Conservation (phyloP, 2,113 vertebrate genomes). For the Sciurus niger region DNA sequence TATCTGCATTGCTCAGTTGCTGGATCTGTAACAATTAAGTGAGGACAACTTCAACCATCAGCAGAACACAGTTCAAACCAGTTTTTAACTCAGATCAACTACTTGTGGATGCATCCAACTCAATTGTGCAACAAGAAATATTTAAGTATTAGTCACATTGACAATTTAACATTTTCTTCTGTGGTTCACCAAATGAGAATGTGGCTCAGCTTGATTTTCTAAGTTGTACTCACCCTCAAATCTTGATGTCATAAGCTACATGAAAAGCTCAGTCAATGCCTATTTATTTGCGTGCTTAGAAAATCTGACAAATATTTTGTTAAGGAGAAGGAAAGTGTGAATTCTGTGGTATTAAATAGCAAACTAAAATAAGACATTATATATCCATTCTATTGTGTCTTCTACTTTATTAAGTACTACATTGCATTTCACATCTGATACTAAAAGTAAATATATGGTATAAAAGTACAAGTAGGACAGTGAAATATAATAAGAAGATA, state of each 20-base stretch:
- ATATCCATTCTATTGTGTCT: neutral
- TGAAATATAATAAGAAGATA: neutral
- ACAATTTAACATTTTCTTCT: neutral
- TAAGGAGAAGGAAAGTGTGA: neutral
- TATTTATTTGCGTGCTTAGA: neutral
- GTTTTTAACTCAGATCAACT: neutral
- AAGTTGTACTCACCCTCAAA: neutral
- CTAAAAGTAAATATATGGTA: neutral
- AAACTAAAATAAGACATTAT: neutral
- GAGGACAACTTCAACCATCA: neutral
- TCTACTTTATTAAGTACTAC: neutral
- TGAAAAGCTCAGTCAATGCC: neutral
- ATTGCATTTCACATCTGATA: neutral
- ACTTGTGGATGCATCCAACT: neutral
- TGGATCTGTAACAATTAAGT: neutral
- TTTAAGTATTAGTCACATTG: neutral
- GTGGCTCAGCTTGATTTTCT: neutral
- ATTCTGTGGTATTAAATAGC: neutral
- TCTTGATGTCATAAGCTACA: neutral
- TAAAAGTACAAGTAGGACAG: neutral
- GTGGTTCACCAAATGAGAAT: neutral
- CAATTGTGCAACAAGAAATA: neutral
- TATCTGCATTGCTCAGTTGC: neutral
- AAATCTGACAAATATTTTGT: neutral
- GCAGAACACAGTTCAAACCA: neutral